phyloP scores from a whole-genome alignment of 2,797 vertebrate species.

The Oceanodroma leucorhoa region DNA sequence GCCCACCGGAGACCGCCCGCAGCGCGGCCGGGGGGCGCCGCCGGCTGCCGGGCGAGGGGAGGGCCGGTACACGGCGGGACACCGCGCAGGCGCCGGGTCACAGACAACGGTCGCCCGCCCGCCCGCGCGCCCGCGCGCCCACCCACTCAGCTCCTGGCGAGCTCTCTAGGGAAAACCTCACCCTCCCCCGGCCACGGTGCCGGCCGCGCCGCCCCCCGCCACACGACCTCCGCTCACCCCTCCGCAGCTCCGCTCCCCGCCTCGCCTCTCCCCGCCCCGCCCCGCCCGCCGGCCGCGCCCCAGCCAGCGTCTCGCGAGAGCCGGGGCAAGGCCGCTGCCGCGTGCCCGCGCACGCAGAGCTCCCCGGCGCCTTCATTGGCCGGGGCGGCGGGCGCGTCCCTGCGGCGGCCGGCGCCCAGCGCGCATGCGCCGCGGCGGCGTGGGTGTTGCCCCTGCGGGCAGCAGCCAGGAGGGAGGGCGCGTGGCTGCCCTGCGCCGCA shows the following conservation, averaged over 20 bases:
- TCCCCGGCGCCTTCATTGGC: background rate
- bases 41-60: too few species aligned
- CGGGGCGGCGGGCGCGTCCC: too few species aligned
- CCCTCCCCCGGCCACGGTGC: accelerated
- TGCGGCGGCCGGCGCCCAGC: too few species aligned
- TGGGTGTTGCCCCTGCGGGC: too few species aligned
- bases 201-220: background rate
- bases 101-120: background rate
- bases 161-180: background rate
- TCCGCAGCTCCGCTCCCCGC: too few species aligned
- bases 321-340: accelerated
- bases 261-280: background rate
- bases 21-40: too few species aligned
- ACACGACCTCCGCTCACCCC: background rate
- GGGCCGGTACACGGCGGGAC: too few species aligned
- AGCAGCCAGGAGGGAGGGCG: background rate
- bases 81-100: background rate
- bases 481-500: too few species aligned
- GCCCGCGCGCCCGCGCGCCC: background rate
- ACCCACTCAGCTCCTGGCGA: too few species aligned
- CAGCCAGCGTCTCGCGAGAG: background rate
- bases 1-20: background rate
- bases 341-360: background rate
- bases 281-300: background rate
- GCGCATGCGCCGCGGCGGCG: background rate